Evolutionary conservation across 2,113 vertebrate species (phyloP).

Genomic region (Procapra przewalskii): DNA sequence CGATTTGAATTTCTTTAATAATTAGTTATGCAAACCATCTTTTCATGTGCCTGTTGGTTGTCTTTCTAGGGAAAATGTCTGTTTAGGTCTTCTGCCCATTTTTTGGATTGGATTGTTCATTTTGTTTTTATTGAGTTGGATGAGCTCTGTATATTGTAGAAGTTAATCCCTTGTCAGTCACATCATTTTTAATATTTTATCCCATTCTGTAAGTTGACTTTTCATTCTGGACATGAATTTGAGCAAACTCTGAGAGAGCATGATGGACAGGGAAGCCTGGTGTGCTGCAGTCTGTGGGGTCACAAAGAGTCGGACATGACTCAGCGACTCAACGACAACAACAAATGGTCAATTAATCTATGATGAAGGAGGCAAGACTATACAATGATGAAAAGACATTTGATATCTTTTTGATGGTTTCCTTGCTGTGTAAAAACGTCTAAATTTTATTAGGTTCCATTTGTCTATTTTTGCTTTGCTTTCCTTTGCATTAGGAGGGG

Average conservation of each 20-base stretch:
- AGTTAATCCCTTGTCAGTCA: background rate
- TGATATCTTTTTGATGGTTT: background rate
- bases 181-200: background rate
- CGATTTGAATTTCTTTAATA: background rate
- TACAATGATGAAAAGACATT: background rate
- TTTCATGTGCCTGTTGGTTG: background rate
- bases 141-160: background rate
- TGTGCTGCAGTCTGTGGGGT: background rate
- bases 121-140: background rate
- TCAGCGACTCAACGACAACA: background rate
- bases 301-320: background rate
- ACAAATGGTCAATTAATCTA: background rate
- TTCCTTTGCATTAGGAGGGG: background rate
- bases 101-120: background rate
- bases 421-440: background rate
- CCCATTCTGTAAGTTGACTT: background rate
- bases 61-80: background rate
- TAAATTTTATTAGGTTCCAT: background rate
- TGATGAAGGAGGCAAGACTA: background rate
- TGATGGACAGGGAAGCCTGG: background rate
- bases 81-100: background rate
- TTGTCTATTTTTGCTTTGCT: background rate
- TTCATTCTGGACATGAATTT: background rate
- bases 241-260: background rate
- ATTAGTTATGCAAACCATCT: background rate